Percentiles rank a stretch among this genome's conserved stretches.
Evolutionary conservation across 1,140 invertebrate genomes (phyloP).

Genomic region (Zaprionus camerounensis): DNA sequence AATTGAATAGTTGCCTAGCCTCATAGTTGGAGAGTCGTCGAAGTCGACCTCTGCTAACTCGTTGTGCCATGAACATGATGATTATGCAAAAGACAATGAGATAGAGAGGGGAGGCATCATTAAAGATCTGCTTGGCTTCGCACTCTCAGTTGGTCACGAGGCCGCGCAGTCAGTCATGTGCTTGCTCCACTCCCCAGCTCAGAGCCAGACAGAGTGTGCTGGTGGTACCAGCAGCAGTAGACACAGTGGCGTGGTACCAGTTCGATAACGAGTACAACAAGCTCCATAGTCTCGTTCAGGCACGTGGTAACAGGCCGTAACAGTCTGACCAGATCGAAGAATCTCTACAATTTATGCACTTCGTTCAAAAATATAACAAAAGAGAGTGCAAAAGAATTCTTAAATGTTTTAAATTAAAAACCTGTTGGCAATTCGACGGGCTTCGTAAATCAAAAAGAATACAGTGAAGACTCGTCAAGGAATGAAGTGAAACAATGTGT

Average conservation of each 20-base stretch:
- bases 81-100: conserved; percentile 15
- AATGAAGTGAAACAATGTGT: not conserved
- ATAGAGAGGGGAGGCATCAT: not conserved
- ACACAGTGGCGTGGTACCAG: conserved; percentile 21
- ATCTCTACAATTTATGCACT: conserved; percentile 20
- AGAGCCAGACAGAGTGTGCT: not conserved
- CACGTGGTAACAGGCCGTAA: conserved; percentile 32
- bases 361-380: conserved; percentile 4
- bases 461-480: not conserved
- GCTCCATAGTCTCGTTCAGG: conserved; percentile 10
- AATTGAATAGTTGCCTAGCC: not conserved
- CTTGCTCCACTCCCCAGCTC: not conserved
- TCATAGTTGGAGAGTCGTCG: not conserved
- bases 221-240: conserved; percentile 6
- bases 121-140: conserved; percentile 18
- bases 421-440: conserved; percentile 51
- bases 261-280: conserved; percentile 1
- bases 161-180: conserved; percentile 20
- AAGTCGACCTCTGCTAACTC: not conserved
- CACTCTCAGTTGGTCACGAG: conserved; percentile 36
- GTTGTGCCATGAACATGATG: not conserved
- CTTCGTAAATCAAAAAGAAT: conserved; percentile 58
- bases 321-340: conserved; percentile 1
- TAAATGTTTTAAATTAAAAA: conserved; percentile 63
- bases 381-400: conserved; percentile 21